Evolutionary conservation across 1,140 invertebrate genomes (phyloP), one percentile per base, ranked within the genome.

Genomic region (Oncopodura yosiiana): DNA sequence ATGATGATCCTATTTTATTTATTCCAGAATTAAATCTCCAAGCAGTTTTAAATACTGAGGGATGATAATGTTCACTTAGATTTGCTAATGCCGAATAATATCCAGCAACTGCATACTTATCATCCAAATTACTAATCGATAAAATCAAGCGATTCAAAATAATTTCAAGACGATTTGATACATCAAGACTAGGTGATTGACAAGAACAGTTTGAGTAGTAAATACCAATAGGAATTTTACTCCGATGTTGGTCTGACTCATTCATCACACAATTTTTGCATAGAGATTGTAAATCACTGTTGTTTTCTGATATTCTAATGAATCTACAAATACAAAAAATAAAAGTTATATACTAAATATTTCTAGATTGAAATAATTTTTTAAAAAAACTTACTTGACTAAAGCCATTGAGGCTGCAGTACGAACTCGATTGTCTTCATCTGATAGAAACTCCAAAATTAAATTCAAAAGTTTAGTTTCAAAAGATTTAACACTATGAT

Each of bases 381-480:
- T 9, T 46, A 54, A 54, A 42, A 9, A 24, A 16, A 57, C 70
- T 74, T 75, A 90, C 85, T 74, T 82, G 16, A 80, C 70, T 61
- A 90, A 75, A 16, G 82, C 74, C 37, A 73, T 69, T 8, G 81
- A 75, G 3, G 85, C 78, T 14, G 85, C 80, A 62, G 78, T 76
- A 49, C 88, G 71, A 6, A 92, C 86, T 69, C 86, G 75, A 19
- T 29, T 18, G 48, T 63, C 80, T 72, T 90, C 86, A 12, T 75
- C 76, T 3, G 89, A 66, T 26, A 88, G 68, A 30, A 69, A 66
- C 16, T 82, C 68, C n/a, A 86, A 68, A 41, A 83, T 72, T 53
- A 77, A 71, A 45, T 74, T 65, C n/a, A 86, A 62, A 34, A 82
- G 70, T 57, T 77, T 75, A 51, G 78, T 71, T 73, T 84, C 81